phyloP scores from a whole-genome alignment of 2,888 invertebrate species.

The Pherbina coryleti region DNA sequence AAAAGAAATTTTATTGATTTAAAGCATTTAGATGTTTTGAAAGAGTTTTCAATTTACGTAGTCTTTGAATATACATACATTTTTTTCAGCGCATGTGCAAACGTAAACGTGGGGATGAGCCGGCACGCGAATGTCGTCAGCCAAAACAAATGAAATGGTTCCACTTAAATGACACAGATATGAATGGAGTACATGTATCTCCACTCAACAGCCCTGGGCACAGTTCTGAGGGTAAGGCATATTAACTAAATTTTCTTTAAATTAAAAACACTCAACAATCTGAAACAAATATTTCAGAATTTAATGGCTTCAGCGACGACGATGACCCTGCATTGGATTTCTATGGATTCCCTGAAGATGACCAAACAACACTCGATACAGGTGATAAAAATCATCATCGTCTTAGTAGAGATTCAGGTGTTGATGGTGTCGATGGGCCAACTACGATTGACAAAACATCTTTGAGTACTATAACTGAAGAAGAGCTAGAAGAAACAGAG shows the following conservation, averaged over 20 bases:
- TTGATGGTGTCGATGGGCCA: slow-evolving; percentile 47
- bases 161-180: slow-evolving; percentile 43
- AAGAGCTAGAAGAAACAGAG: neutral
- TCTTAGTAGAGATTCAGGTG: slow-evolving; percentile 58
- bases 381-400: slow-evolving; percentile 34
- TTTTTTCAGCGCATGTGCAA: slow-evolving; percentile 46
- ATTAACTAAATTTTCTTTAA: neutral
- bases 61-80: neutral
- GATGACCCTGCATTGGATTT: slow-evolving; percentile 47
- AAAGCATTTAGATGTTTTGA: too few relatives aligned
- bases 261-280: neutral
- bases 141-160: slow-evolving; percentile 40
- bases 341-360: slow-evolving; percentile 48
- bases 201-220: slow-evolving; percentile 48
- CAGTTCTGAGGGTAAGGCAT: slow-evolving; percentile 43
- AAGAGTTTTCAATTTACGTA: too few relatives aligned
- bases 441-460: slow-evolving; percentile 36
- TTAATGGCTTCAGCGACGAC: slow-evolving; percentile 52
- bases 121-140: slow-evolving; percentile 3
- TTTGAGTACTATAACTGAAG: slow-evolving; percentile 26
- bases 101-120: slow-evolving; percentile 32
- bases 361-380: slow-evolving; percentile 32
- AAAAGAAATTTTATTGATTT: too few relatives aligned
- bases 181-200: slow-evolving; percentile 43
- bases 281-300: slow-evolving; percentile 45